Conservation (phyloP, 2,113 vertebrate genomes). For the Oryzias javanicus region DNA sequence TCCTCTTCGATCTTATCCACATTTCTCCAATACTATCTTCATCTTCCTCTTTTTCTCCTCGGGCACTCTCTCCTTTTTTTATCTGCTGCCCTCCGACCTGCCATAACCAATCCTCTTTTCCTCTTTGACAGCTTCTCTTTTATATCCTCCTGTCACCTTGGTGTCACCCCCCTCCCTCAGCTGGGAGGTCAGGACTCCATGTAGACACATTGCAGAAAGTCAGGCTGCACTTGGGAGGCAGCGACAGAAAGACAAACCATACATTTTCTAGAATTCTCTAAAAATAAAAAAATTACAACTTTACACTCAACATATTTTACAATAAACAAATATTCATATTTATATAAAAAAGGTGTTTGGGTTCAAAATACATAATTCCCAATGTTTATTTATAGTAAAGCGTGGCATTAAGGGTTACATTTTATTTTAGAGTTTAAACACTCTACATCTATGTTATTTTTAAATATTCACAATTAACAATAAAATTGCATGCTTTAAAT, state of each 20-base stretch:
- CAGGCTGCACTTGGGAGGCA: background rate
- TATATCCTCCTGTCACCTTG: background rate
- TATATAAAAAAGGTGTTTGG: too few relatives aligned
- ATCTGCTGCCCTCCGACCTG: slow-evolving; percentile 4
- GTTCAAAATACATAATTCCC: too few relatives aligned
- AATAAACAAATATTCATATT: too few relatives aligned
- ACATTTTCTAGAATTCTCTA: background rate
- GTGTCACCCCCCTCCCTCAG: background rate
- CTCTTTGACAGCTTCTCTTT: background rate
- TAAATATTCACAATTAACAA: too few relatives aligned
- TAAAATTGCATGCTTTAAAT: too few relatives aligned
- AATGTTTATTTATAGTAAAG: too few relatives aligned
- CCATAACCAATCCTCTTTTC: slow-evolving; percentile 9
- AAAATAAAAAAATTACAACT: background rate
- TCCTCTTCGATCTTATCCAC: slow-evolving; percentile 1
- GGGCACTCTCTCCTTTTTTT: background rate
- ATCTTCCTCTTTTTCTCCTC: slow-evolving; percentile 6
- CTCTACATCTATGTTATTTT: too few relatives aligned
- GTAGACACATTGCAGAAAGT: background rate
- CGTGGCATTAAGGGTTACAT: too few relatives aligned
- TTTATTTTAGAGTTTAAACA: too few relatives aligned
- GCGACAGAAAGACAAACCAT: background rate
- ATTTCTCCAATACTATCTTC: background rate
- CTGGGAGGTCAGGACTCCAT: background rate
- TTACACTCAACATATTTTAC: too few relatives aligned